phyloP scores from a whole-genome alignment of 2,888 invertebrate genomes.

The Ennomos erosarius region DNA sequence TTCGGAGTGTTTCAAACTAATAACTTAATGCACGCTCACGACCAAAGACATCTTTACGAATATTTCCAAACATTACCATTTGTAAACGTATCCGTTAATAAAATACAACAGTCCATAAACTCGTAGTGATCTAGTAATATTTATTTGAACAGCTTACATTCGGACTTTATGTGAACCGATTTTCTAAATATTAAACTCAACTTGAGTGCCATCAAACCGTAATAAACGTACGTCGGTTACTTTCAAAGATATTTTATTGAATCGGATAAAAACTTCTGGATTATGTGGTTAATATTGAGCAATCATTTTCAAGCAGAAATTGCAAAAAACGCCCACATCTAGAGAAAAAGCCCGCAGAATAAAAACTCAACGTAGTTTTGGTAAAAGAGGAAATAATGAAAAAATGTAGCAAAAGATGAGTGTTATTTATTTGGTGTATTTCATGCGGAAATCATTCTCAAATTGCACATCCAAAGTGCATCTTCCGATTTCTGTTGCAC shows the following conservation, averaged over 20 bases:
- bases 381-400: conserved; percentile 57
- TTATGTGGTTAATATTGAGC: conserved; percentile 55
- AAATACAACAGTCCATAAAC: conserved; percentile 28
- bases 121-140: conserved; percentile 25
- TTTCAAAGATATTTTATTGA: conserved; percentile 49
- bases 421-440: conserved; percentile 71
- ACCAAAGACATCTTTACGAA: conserved; percentile 52
- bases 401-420: conserved; percentile 67
- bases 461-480: conserved; percentile 74
- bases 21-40: conserved; percentile 24
- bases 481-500: conserved; percentile 66
- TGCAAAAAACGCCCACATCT: conserved; percentile 37
- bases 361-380: conserved; percentile 30
- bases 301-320: conserved; percentile 53
- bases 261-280: conserved; percentile 52
- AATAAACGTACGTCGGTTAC: conserved; percentile 44
- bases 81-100: conserved; percentile 24
- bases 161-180: conserved; percentile 20
- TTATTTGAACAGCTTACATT: conserved; percentile 17
- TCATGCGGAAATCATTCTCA: conserved; percentile 83
- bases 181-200: conserved; percentile 29
- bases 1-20: conserved; percentile 5
- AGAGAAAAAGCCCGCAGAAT: conserved; percentile 54
- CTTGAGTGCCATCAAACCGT: conserved; percentile 42
- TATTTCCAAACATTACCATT: conserved; percentile 38